Evolutionary conservation across 2,888 invertebrate genomes (phyloP).

Genomic region (Lacanobia oleracea): DNA sequence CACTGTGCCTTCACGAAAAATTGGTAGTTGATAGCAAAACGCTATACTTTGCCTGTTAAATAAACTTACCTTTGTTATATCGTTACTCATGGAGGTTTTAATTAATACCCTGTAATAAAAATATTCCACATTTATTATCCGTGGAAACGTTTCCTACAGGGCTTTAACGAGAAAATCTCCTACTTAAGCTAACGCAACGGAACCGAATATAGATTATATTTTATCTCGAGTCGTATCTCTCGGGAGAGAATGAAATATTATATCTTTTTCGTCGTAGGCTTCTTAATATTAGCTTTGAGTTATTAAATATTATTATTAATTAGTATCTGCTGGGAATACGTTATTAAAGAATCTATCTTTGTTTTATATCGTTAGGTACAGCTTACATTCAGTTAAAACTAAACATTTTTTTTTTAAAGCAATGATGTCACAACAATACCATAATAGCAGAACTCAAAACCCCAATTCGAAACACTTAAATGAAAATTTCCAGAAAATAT

Average conservation of each 20-base stretch:
- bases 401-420: not conserved
- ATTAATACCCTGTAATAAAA: constrained; percentile 30
- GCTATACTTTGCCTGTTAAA: too few relatives aligned
- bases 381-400: too few relatives aligned
- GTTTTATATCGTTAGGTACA: too few relatives aligned
- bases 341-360: too few relatives aligned
- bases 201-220: constrained; percentile 38
- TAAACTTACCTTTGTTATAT: not conserved
- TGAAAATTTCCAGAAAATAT: not conserved
- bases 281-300: constrained; percentile 1
- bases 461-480: not conserved
- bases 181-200: constrained; percentile 13
- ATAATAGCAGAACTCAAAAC: not conserved
- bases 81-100: not conserved
- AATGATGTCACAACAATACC: not conserved
- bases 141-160: constrained; percentile 1
- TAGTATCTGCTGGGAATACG: not conserved
- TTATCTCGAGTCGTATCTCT: constrained; percentile 20
- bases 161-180: constrained; percentile 16
- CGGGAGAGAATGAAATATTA: constrained; percentile 25
- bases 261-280: constrained; percentile 1
- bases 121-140: constrained; percentile 17
- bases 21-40: not conserved
- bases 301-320: constrained; percentile 7
- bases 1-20: not conserved